Percentiles rank a stretch among this genome's conserved stretches.
These are phyloP conservation scores for Lagorchestes hirsutus DNA, from an alignment of 2,797 vertebrate genomes.

Conservation along the genomic window DNA sequence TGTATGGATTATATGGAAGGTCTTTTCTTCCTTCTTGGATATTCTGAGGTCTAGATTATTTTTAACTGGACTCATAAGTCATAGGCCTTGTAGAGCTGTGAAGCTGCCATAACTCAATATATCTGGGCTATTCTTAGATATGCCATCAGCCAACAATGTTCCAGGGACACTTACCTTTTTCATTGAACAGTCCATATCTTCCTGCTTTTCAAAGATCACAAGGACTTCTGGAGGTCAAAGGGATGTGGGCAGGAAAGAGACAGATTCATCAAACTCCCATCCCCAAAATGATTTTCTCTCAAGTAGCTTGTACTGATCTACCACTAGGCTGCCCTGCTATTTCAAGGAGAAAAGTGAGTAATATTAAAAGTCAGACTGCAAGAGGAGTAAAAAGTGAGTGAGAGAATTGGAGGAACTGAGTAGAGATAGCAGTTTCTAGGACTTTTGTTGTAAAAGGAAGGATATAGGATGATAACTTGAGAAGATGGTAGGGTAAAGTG, in stretches of 20 bases:
- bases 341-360: background rate
- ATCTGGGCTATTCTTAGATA: background rate
- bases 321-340: background rate
- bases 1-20: background rate
- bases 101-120: background rate
- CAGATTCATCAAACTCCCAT: background rate
- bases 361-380: background rate
- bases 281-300: no score
- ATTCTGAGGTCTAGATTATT: background rate
- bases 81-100: background rate
- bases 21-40: background rate
- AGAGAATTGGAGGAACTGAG: background rate
- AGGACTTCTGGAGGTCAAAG: background rate
- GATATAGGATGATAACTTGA: background rate
- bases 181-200: background rate
- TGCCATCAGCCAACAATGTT: background rate
- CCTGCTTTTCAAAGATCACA: background rate
- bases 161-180: background rate
- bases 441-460: background rate
- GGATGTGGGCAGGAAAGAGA: background rate
- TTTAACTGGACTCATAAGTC: background rate
- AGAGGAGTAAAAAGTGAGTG: background rate
- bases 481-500: background rate
- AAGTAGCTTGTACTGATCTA: no score
- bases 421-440: background rate